A percentile compares a stretch with the other conserved stretches of the same genome.
Evolutionary conservation across 1,140 invertebrate genomes (phyloP).

Genomic region (Drosophila hydei): DNA sequence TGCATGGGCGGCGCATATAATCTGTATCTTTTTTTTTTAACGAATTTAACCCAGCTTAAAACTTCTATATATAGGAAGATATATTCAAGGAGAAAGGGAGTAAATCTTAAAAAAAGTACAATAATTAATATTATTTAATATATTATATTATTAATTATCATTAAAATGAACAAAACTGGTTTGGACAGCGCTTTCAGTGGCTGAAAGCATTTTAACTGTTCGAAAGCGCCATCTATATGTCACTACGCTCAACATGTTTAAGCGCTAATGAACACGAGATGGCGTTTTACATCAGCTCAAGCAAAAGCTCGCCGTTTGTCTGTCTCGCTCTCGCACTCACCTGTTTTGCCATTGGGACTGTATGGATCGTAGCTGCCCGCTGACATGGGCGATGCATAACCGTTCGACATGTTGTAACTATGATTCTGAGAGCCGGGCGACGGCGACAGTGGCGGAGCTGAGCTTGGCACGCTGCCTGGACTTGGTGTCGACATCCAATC

Average conservation of each 20-base stretch:
- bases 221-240: slow-evolving; percentile 33
- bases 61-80: no score
- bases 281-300: slow-evolving; percentile 5
- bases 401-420: slow-evolving; percentile 88
- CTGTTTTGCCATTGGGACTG: slow-evolving; percentile 93
- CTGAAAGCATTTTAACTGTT: background rate
- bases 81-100: no score
- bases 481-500: slow-evolving; percentile 87
- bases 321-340: slow-evolving; percentile 85
- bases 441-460: slow-evolving; percentile 86
- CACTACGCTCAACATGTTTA: background rate
- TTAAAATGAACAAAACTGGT: no score
- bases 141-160: no score
- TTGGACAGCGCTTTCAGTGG: background rate
- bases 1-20: background rate
- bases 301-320: background rate
- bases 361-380: slow-evolving; percentile 93
- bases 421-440: slow-evolving; percentile 86
- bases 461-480: slow-evolving; percentile 86
- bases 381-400: slow-evolving; percentile 92
- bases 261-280: slow-evolving; percentile 21
- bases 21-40: no score
- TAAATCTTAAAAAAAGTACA: no score
- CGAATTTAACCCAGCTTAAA: no score
- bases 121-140: no score